Conservation (phyloP, 2,888 invertebrate species). For the Frankliniella intonsa region DNA sequence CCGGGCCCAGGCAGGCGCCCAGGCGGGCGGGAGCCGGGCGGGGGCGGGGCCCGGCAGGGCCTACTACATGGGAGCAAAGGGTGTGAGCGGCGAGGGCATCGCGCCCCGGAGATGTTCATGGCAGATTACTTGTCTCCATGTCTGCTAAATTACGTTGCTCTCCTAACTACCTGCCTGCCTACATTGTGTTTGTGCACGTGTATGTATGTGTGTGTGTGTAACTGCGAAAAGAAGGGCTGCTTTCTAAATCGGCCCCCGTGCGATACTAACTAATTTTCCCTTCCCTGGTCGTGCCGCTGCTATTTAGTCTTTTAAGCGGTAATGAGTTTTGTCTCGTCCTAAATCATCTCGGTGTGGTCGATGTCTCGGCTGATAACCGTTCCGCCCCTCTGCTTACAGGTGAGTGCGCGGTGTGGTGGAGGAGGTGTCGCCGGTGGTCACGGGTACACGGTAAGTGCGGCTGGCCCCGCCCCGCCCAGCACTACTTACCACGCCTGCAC, state of each 20-base stretch:
- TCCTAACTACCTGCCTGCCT: neutral
- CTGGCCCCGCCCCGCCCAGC: too few species aligned
- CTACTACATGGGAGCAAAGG: neutral
- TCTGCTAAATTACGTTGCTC: neutral
- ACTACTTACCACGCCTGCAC: too few species aligned
- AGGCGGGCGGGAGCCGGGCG: too few species aligned
- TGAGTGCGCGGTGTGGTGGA: too few species aligned
- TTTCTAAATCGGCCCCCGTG: conserved; percentile 6
- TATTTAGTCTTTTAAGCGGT: too few species aligned
- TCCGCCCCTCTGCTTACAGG: too few species aligned
- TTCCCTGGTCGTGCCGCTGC: neutral
- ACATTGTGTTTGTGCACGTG: neutral
- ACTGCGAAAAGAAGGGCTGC: neutral
- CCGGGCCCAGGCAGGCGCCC: neutral
- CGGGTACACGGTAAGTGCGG: too few species aligned
- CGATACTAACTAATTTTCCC: neutral
- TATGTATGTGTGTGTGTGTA: neutral
- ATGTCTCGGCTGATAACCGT: too few species aligned
- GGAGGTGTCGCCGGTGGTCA: too few species aligned
- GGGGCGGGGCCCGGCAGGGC: neutral
- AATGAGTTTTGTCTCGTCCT: too few species aligned
- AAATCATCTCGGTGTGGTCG: too few species aligned
- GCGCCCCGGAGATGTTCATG: neutral
- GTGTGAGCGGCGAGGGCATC: neutral
- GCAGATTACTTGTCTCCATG: neutral